phyloP scores from a whole-genome alignment of 2,113 vertebrate species.

The Pampusana beccarii region DNA sequence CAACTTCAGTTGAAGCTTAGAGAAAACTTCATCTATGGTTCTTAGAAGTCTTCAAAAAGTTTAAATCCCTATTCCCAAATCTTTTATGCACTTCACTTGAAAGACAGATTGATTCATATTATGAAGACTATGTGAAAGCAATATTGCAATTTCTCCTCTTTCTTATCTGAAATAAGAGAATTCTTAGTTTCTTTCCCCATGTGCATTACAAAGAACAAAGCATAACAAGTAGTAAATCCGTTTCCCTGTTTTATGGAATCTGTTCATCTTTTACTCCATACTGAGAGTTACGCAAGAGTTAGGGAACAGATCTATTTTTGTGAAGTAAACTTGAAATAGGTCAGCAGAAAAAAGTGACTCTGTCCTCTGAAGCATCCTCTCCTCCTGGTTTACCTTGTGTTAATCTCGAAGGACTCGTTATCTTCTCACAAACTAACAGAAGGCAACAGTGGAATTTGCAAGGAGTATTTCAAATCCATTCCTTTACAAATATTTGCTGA shows the following conservation, averaged over 20 bases:
- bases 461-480: background rate
- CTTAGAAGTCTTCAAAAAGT: background rate
- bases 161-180: constrained; percentile 16
- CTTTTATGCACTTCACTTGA: background rate
- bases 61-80: constrained; percentile 5
- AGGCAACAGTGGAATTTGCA: background rate
- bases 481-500: constrained; percentile 15
- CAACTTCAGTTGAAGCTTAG: background rate
- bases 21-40: background rate
- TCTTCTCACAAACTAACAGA: constrained; percentile 11
- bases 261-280: background rate
- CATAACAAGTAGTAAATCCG: background rate
- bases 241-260: background rate
- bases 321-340: constrained; percentile 38
- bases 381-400: background rate
- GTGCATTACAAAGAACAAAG: background rate
- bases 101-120: constrained; percentile 30
- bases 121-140: background rate
- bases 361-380: background rate
- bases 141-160: constrained; percentile 12
- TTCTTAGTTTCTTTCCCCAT: background rate
- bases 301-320: background rate
- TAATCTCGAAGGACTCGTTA: constrained; percentile 37
- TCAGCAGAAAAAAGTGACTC: background rate
- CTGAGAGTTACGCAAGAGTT: background rate